Percentiles rank a stretch among this genome's conserved stretches.
phyloP scores from a whole-genome alignment of 2,888 invertebrate genomes.

The Congeria kusceri region DNA sequence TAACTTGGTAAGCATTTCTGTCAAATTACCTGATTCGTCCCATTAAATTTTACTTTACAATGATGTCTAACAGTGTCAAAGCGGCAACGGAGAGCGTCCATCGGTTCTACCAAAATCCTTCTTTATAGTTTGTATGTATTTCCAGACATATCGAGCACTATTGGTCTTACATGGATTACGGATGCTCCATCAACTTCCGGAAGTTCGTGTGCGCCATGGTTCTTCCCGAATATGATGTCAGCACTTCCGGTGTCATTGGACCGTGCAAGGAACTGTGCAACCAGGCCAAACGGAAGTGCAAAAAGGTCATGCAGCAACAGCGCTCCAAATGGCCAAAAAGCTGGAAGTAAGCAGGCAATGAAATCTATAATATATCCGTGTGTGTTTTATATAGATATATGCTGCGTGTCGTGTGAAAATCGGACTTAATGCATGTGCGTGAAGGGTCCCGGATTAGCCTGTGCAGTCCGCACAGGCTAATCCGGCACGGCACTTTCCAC shows the following conservation, averaged over 20 bases:
- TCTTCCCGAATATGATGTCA: slow-evolving; percentile 73
- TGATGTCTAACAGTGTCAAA: background rate
- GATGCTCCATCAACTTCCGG: slow-evolving; percentile 76
- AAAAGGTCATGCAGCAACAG: slow-evolving; percentile 53
- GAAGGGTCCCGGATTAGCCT: too few relatives aligned
- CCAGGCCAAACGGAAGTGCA: slow-evolving; percentile 67
- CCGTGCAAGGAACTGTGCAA: slow-evolving; percentile 75
- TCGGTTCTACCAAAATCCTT: background rate
- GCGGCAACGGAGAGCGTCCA: background rate
- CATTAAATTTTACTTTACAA: too few relatives aligned
- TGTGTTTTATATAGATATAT: too few relatives aligned
- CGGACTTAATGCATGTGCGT: too few relatives aligned
- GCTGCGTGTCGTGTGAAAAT: too few relatives aligned
- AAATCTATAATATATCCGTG: background rate
- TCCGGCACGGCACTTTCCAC: too few relatives aligned
- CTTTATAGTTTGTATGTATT: background rate
- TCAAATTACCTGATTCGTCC: too few relatives aligned
- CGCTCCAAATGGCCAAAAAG: slow-evolving; percentile 65
- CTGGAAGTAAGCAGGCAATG: slow-evolving; percentile 36
- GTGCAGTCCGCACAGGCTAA: too few relatives aligned
- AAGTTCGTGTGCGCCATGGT: slow-evolving; percentile 72
- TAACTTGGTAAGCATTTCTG: too few relatives aligned
- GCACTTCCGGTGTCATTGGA: slow-evolving; percentile 22
- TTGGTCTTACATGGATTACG: slow-evolving; percentile 77
- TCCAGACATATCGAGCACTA: slow-evolving; percentile 69